phyloP scores from a whole-genome alignment of 2,113 vertebrate genomes.

The Neotoma lepida region DNA sequence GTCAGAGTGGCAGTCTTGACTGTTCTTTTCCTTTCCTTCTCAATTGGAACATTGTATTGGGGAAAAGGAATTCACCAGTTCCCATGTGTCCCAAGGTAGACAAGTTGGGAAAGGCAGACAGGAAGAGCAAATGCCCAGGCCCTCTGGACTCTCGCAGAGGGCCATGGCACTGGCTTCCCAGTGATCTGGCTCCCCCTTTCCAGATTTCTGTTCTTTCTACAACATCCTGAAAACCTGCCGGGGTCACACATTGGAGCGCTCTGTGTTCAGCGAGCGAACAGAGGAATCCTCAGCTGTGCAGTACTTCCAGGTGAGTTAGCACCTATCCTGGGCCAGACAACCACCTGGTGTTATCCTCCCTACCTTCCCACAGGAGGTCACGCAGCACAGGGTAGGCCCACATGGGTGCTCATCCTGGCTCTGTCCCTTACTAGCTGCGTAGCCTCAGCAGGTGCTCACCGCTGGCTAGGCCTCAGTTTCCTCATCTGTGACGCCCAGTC shows the following conservation, averaged over 20 bases:
- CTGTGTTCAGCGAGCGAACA: constrained; percentile 95
- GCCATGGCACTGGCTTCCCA: neutral
- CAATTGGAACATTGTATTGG: neutral
- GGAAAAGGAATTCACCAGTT: neutral
- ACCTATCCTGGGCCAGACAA: neutral
- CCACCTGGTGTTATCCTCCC: neutral
- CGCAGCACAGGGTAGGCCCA: neutral
- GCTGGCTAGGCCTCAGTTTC: constrained; percentile 58
- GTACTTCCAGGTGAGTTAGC: constrained; percentile 93
- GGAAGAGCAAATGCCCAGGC: neutral
- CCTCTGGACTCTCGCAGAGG: too few species aligned
- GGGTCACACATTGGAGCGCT: constrained; percentile 89
- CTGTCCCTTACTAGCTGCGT: neutral
- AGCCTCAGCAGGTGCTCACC: neutral
- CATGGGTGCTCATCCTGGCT: neutral
- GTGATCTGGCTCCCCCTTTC: constrained; percentile 53
- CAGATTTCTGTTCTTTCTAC: constrained; percentile 97
- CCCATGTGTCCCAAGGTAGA: neutral
- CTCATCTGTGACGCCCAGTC: constrained; percentile 60
- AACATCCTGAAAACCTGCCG: constrained; percentile 95
- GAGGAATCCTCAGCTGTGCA: constrained; percentile 98
- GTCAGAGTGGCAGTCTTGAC: too few species aligned
- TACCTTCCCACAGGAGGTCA: neutral
- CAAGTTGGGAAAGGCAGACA: neutral
- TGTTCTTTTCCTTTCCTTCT: neutral